Evolutionary conservation across 2,113 vertebrate species (phyloP), one percentile per base, ranked within the genome.

Genomic region (Psettodes erumei): DNA sequence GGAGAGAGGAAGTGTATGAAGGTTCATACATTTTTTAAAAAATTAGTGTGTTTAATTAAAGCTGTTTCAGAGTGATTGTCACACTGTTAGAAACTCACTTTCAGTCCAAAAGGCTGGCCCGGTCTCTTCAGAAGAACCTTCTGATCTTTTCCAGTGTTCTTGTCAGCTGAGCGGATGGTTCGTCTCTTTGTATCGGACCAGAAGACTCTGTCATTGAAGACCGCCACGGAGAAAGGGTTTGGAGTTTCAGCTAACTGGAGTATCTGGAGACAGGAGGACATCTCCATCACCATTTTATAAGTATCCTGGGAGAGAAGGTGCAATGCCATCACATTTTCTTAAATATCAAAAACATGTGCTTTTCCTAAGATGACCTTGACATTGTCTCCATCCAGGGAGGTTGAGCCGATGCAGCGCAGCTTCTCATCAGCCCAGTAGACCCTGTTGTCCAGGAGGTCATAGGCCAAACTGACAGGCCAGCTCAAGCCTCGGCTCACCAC

Each of bases 371-470:
- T n/a, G n/a, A 61, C 58, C 89, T 93, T 94, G 27, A 98, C 56
- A 4, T 84, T 35, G 1, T 92, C 91, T 47, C 96, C 97, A 43
- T 97, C 94, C 71, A 97, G 88, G 47, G 59, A 92, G 4, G 91
- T 94, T 11, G 96, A 97, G 37, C 95, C 95, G 0, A 98, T 87
- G 45, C 91, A 95, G 62, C 91, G 92, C 76, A 97, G 83, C 79
- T 96, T 96, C 75, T 96, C 95, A 55, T 99, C 97, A 0, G 94
- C 92, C 97, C 97, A 99, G 90, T 96, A 98, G 71, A 98, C 91
- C 75, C 90, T 88, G 89, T 90, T 88, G n/a, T 91, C 90, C 51
- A 96, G 54, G 4, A 89, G 79, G 86, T 98, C 97, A 0, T 95
- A 93, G 13, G 95, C 88, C 72, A 98, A 74, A 63, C 95, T 94